These are phyloP conservation scores for Atethmia centrago DNA, from an alignment of 2,888 invertebrate species.

Conservation along the genomic window DNA sequence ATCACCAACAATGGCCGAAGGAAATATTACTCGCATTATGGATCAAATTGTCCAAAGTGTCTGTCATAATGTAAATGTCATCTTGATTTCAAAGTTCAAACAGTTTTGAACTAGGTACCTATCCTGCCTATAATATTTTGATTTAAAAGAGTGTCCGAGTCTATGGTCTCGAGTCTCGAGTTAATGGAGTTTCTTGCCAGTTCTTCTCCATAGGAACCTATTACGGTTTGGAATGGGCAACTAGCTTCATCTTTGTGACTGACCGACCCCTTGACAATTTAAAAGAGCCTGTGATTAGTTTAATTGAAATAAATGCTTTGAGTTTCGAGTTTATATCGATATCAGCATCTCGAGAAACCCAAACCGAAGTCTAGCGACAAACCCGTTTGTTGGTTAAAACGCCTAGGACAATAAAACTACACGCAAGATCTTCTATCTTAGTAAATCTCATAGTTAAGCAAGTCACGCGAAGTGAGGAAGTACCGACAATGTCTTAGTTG, in stretches of 20 bases:
- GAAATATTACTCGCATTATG: neutral
- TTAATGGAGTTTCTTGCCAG: no score
- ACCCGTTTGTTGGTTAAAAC: neutral
- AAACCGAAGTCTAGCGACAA: neutral
- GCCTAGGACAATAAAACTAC: neutral
- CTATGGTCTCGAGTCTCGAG: no score
- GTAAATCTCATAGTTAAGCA: neutral
- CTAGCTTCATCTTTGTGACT: no score
- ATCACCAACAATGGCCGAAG: no score
- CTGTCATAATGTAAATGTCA: neutral
- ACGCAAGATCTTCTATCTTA: neutral
- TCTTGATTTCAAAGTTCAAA: neutral
- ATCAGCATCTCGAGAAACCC: neutral
- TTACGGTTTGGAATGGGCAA: no score
- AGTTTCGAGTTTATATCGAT: neutral
- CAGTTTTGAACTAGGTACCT: neutral
- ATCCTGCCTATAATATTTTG: no score
- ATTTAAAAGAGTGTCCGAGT: no score
- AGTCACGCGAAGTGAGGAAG: slow-evolving; percentile 46
- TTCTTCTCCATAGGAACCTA: no score
- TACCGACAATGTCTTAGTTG: slow-evolving; percentile 12
- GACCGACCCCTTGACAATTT: no score
- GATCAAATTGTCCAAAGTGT: neutral
- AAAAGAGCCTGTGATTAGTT: no score
- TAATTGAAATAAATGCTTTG: no score